phyloP scores from a whole-genome alignment of 2,113 vertebrate genomes.

The Chaetura pelagica region DNA sequence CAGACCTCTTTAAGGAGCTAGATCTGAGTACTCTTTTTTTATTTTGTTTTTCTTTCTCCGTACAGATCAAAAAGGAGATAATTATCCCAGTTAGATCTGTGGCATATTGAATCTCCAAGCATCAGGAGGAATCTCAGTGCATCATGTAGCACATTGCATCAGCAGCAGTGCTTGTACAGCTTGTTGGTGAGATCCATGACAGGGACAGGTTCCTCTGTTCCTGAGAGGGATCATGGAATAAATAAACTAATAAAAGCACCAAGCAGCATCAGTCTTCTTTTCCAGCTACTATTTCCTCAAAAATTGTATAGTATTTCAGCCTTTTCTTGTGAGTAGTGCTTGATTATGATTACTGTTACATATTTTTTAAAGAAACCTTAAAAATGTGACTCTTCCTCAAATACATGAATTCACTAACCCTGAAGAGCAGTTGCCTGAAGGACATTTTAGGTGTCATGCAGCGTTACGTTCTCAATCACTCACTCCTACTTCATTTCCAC shows the following conservation, averaged over 20 bases:
- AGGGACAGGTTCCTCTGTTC: background rate
- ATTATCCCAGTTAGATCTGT: background rate
- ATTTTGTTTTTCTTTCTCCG: background rate
- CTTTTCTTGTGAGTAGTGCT: background rate
- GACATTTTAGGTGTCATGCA: background rate
- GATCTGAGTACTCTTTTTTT: background rate
- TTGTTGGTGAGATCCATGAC: background rate
- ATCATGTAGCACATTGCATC: background rate
- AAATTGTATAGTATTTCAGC: background rate
- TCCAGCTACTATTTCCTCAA: background rate
- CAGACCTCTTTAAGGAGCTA: background rate
- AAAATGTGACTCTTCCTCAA: background rate
- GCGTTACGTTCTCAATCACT: background rate
- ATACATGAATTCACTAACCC: background rate
- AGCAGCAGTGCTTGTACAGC: background rate
- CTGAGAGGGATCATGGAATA: background rate
- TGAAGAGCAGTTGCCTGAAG: background rate
- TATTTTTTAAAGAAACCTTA: background rate
- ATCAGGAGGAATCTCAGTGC: background rate
- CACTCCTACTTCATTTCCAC: background rate
- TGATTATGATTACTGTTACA: fast-evolving
- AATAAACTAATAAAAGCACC: background rate
- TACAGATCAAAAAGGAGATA: background rate
- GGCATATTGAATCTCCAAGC: background rate
- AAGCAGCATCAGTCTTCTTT: background rate